Evolutionary conservation across 2,113 vertebrate species (phyloP), one percentile per base, ranked within the genome.

Genomic region (Oreochromis spilurus): DNA sequence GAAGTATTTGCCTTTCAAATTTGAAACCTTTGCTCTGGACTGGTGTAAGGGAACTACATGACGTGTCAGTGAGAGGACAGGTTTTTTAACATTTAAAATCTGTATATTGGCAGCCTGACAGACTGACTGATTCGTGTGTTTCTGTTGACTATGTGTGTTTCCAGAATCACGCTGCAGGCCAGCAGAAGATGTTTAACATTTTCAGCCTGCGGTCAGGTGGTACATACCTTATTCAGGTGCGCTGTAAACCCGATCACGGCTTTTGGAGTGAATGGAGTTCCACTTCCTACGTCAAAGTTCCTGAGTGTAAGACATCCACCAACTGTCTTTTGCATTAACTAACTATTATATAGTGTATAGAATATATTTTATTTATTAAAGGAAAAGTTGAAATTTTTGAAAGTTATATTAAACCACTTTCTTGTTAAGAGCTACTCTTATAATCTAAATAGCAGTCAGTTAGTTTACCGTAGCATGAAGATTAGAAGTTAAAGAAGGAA

Each of bases 171-270:
- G 94, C 95, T 89, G 97, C 97, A 26, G 97, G 97, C 9, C 96
- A 97, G 82, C 97, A 98, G 95, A 98, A 97, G 90, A 94, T 97
- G 36, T 97, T 96, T 84, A 98, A 97, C 54, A 87, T 98, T 79
- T 97, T 97, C 91, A 97, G 97, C 87, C 96, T 98, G 90, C 95
- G 95, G 85, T 97, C 97, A 6, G 97, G 97, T 77, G 96, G 96
- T 54, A 95, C 92, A 52, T 99, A 99, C 45, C 70, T 97, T 24
- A 93, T 98, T 24, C 97, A 99, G 90, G 97, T 98, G 89, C 98
- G 97, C 84, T 98, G 98, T 88, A 99, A 97, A 84, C 97, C 98
- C 1, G 97, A 98, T 95, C 94, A 96, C 5, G 96, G 97, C 17
- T 96, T 95, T 45, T 97, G 97, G 97, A 97, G 97, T 48, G 96